phyloP scores from a whole-genome alignment of 1,140 invertebrate species.

The Leucophenga varia region DNA sequence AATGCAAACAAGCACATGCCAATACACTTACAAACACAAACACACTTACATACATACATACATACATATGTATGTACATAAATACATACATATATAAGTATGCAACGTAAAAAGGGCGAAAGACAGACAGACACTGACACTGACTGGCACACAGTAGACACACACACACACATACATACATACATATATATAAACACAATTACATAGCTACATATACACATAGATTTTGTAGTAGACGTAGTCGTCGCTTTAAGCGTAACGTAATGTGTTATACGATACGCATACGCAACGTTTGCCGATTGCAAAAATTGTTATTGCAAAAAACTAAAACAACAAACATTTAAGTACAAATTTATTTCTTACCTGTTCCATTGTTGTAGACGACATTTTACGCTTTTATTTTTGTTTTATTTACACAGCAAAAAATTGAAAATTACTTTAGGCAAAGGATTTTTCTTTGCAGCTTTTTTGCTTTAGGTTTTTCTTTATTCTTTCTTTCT shows the following conservation, averaged over 20 bases:
- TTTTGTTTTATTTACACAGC: too few species aligned
- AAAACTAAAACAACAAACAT: constrained; percentile 17
- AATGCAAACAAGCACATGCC: constrained; percentile 38
- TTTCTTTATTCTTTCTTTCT: too few species aligned
- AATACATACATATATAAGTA: constrained; percentile 16
- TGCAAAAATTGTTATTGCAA: constrained; percentile 22
- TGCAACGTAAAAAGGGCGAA: too few species aligned
- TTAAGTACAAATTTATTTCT: constrained; percentile 10
- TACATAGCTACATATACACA: too few species aligned
- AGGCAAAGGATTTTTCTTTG: too few species aligned
- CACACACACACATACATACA: too few species aligned
- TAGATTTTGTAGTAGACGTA: constrained; percentile 22
- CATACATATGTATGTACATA: constrained; percentile 12
- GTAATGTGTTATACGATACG: constrained; percentile 4
- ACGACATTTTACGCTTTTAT: constrained; percentile 38
- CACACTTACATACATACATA: constrained; percentile 12
- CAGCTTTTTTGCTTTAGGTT: too few species aligned
- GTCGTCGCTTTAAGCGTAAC: too few species aligned
- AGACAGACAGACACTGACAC: constrained; percentile 35
- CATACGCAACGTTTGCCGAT: constrained; percentile 30
- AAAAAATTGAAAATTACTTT: too few species aligned
- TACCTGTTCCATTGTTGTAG: constrained; percentile 49
- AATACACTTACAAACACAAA: constrained; percentile 17
- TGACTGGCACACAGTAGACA: constrained; percentile 43
- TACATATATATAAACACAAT: constrained; percentile 3